phyloP scores from a whole-genome alignment of 2,888 invertebrate species.

The Pilophorus perplexus region DNA sequence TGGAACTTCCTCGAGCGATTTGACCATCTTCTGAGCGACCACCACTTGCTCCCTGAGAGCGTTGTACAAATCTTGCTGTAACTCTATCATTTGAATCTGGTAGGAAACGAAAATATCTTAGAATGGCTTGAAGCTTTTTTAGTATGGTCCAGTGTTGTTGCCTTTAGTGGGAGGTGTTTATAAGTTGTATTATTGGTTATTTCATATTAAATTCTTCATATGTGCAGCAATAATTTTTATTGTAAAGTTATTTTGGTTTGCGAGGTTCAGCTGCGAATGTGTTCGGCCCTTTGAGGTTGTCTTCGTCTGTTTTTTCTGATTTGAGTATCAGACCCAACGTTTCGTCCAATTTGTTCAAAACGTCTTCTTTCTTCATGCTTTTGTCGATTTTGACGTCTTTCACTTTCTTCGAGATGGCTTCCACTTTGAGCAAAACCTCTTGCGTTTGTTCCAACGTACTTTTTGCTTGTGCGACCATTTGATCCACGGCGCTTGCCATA shows the following conservation, averaged over 20 bases:
- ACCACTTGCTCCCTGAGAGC: background rate
- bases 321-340: conserved; percentile 7
- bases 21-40: background rate
- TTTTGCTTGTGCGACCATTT: background rate
- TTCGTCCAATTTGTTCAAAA: conserved; percentile 11
- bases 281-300: background rate
- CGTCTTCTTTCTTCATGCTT: conserved; percentile 12
- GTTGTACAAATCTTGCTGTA: conserved; percentile 21
- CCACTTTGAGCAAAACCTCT: background rate
- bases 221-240: too few relatives aligned
- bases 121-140: background rate
- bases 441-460: background rate
- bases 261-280: background rate
- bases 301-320: background rate
- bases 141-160: too few relatives aligned
- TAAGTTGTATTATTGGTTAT: too few relatives aligned
- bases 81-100: conserved; percentile 6
- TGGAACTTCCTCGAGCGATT: background rate
- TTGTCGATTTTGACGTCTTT: conserved; percentile 5
- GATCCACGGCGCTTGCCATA: background rate
- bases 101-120: background rate
- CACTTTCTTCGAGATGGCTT: background rate
- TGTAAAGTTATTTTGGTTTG: too few relatives aligned
- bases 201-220: too few relatives aligned
- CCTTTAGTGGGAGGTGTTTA: too few relatives aligned